Base-by-base conservation (phyloP, 2,113 vertebrate species). In the Ploceus nigricollis region DNA sequence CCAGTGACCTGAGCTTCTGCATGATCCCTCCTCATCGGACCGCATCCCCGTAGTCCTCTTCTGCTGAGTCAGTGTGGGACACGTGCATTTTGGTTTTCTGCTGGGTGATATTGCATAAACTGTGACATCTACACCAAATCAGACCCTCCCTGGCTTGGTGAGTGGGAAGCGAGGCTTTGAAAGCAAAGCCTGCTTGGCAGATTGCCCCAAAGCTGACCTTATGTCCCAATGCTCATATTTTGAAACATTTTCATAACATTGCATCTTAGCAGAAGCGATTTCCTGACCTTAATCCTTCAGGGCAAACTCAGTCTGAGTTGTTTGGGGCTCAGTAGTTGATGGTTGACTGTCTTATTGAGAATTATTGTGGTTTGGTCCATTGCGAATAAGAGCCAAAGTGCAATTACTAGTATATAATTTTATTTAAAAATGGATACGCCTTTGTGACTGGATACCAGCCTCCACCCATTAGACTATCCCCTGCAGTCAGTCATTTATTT, bases 61-160 rank as follows among this genome's bases (percentile, higher is more conserved):
- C 51, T 91, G 80, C 91, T 71, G 89, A 71, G 73, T 89, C 91
- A 94, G 77, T 14, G 65, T 64, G 64, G 35, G 60, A 83, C 76
- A 58, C 0, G 1, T n/a, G 73, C 33, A 50, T 68, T 94, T 89
- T 37, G 60, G 72, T 71, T 71, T 92, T 92, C 68, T 86, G 11
- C 54, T 83, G 63, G 23, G 35, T 80, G 54, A 94, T 90, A 73
- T 86, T 90, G 86, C 94, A 83, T 73, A 83, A 95, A 83, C 39
- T 40, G 71, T 53, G 53, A 87, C 69, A 94, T 94, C 51, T 75
- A 79, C 48, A 92, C 40, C 64, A 79, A 69, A 82, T 65, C 40
- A 69, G 84, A 71, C n/a, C 25, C 51, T 91, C 25, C 28, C 35
- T 48, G 56, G 35, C 48, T 70, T 17, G 31, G 31, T 1, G 8